phyloP scores from a whole-genome alignment of 2,113 vertebrate species.

The Syngnathus floridae region DNA sequence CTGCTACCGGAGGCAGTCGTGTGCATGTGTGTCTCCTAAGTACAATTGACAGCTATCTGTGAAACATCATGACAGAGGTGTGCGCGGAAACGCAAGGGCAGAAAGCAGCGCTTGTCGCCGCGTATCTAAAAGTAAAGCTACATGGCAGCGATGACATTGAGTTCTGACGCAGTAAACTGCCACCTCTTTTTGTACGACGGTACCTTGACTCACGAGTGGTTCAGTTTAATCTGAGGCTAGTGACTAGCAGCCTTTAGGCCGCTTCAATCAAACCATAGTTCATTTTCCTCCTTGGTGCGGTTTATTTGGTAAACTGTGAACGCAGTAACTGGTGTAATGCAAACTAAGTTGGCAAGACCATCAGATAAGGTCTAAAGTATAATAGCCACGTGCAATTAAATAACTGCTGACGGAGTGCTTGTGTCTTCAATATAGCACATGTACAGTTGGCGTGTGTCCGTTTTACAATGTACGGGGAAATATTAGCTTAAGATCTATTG shows the following conservation, averaged over 20 bases:
- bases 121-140: background rate
- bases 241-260: too few relatives aligned
- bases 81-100: background rate
- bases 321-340: too few relatives aligned
- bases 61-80: slow-evolving; percentile 3
- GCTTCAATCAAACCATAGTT: background rate
- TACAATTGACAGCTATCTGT: slow-evolving; percentile 11
- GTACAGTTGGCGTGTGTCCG: background rate
- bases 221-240: too few relatives aligned
- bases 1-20: slow-evolving; percentile 20
- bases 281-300: background rate
- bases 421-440: background rate
- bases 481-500: background rate
- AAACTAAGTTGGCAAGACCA: too few relatives aligned
- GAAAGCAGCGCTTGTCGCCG: background rate
- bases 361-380: background rate
- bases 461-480: background rate
- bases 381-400: background rate
- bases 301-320: too few relatives aligned
- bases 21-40: slow-evolving; percentile 30
- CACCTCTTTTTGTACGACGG: background rate
- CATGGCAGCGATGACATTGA: background rate
- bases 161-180: background rate
- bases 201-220: background rate
- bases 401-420: background rate